Conservation (phyloP, 1,140 invertebrate species). For the Trichogramma pretiosum region DNA sequence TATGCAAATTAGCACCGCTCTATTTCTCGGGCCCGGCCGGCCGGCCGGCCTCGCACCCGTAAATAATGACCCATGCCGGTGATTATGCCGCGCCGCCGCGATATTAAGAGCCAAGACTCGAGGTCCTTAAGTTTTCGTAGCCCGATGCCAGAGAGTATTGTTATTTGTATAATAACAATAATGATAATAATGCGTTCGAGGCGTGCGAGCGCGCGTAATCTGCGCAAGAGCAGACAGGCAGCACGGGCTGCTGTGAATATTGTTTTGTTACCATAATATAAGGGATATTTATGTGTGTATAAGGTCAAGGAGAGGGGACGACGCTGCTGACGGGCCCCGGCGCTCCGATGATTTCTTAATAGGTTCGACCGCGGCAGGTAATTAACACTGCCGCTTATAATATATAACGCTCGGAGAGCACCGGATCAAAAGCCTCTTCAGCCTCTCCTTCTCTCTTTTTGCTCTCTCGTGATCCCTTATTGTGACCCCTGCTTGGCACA, state of each 20-base stretch:
- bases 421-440: slow-evolving; percentile 5
- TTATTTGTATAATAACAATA: no score
- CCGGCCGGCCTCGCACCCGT: neutral
- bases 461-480: neutral
- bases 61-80: slow-evolving; percentile 18
- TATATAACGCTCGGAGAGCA: no score
- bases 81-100: neutral
- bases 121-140: neutral
- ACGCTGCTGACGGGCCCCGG: neutral
- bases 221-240: no score
- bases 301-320: no score
- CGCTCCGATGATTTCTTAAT: slow-evolving; percentile 17
- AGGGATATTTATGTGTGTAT: no score
- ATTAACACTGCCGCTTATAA: slow-evolving; percentile 20
- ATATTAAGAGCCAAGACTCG: no score
- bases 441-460: neutral
- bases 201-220: no score
- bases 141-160: neutral
- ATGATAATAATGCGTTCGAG: no score
- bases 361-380: slow-evolving; percentile 17
- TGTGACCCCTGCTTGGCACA: slow-evolving; percentile 15
- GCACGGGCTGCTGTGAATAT: no score
- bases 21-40: slow-evolving; percentile 12
- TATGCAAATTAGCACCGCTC: slow-evolving; percentile 21
- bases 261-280: no score